Evolutionary conservation across 2,888 invertebrate species (phyloP).

Genomic region (Cynaeus angustus): DNA sequence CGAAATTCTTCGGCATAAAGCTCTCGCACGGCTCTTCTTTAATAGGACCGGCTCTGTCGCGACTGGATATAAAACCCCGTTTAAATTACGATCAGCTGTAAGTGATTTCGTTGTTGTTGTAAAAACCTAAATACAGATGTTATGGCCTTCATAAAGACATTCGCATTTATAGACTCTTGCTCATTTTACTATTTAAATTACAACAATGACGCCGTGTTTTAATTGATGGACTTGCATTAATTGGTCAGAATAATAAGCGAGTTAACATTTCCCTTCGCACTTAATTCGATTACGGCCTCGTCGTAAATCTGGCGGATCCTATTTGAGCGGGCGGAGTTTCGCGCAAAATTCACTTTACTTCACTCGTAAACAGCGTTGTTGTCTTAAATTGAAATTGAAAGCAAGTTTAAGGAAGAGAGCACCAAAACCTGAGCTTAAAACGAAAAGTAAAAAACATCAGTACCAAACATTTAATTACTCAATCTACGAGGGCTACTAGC

Average conservation of each 20-base stretch:
- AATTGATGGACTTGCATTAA: conserved; percentile 42
- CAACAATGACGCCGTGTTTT: conserved; percentile 16
- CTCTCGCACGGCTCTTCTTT: conserved; percentile 60
- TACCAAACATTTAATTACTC: too few relatives aligned
- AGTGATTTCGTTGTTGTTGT: conserved; percentile 56
- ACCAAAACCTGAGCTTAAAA: too few relatives aligned
- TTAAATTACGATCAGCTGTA: conserved; percentile 60
- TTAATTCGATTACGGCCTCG: conserved; percentile 27
- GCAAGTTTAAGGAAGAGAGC: too few relatives aligned
- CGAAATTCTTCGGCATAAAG: conserved; percentile 68
- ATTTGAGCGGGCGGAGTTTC: conserved; percentile 7
- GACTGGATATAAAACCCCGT: conserved; percentile 64
- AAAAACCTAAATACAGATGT: conserved; percentile 53
- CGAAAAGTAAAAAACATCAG: too few relatives aligned
- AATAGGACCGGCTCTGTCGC: conserved; percentile 63
- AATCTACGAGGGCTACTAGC: too few relatives aligned
- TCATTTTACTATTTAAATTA: conserved; percentile 38
- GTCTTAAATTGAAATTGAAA: conserved; percentile 7
- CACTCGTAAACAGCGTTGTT: conserved; percentile 3
- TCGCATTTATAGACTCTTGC: conserved; percentile 31
- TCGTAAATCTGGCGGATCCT: conserved; percentile 34
- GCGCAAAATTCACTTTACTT: conserved; percentile 5
- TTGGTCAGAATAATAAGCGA: conserved; percentile 39
- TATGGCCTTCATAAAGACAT: conserved; percentile 40
- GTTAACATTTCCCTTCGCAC: conserved; percentile 35